Conservation (phyloP, 2,113 vertebrate species). For the Siphamia tubifer region DNA sequence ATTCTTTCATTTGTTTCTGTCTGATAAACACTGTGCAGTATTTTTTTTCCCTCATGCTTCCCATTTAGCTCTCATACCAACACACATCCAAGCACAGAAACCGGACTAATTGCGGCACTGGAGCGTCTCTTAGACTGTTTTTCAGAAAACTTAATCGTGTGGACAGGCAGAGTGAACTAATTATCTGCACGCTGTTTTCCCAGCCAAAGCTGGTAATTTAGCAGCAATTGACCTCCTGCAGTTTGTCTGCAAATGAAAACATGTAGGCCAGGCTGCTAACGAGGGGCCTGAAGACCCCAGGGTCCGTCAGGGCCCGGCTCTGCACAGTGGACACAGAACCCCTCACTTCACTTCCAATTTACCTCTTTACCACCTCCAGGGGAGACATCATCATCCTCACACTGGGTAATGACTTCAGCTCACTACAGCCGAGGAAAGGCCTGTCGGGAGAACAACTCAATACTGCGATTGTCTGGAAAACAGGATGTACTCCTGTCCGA, state of each 20-base stretch:
- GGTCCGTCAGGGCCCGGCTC: slow-evolving; percentile 44
- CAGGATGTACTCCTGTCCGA: slow-evolving; percentile 23
- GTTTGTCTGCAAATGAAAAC: slow-evolving; percentile 75
- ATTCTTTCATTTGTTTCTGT: background rate
- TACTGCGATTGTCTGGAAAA: slow-evolving; percentile 49
- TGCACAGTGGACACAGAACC: slow-evolving; percentile 57
- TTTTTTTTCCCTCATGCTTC: slow-evolving; percentile 11
- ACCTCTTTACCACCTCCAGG: slow-evolving; percentile 62
- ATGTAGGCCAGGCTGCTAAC: slow-evolving; percentile 70
- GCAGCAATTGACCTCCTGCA: slow-evolving; percentile 79
- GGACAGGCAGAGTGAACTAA: slow-evolving; percentile 77
- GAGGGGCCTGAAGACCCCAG: slow-evolving; percentile 62
- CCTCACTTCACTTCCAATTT: slow-evolving; percentile 73
- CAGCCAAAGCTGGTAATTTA: slow-evolving; percentile 77
- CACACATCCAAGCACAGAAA: slow-evolving; percentile 24
- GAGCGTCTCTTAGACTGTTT: slow-evolving; percentile 67
- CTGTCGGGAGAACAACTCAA: slow-evolving; percentile 44
- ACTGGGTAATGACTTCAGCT: slow-evolving; percentile 61
- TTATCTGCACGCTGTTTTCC: slow-evolving; percentile 76
- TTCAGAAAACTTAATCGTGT: slow-evolving; percentile 75
- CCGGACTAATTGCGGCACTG: slow-evolving; percentile 64
- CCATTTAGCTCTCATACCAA: slow-evolving; percentile 25
- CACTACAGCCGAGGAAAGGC: slow-evolving; percentile 31
- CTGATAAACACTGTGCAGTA: background rate
- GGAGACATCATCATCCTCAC: slow-evolving; percentile 51